Evolutionary conservation across 2,888 invertebrate species (phyloP).

Genomic region (Ormyrus pomaceus): DNA sequence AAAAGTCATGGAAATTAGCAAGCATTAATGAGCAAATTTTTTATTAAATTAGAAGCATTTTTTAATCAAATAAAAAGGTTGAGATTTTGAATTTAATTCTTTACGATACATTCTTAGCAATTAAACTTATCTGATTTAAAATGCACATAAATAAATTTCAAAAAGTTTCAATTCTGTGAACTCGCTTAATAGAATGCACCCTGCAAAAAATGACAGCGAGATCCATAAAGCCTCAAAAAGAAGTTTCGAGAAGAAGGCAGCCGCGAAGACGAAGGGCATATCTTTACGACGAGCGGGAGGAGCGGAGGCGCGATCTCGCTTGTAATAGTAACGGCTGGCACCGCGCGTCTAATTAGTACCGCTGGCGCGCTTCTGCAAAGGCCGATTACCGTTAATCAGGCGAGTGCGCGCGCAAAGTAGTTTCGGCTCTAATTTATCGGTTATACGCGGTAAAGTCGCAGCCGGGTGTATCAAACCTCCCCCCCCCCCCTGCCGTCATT

Average conservation of each 20-base stretch:
- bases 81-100: too few species aligned
- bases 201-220: too few species aligned
- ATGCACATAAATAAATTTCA: too few species aligned
- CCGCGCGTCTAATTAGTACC: conserved; percentile 21
- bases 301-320: neutral
- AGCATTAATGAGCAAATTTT: too few species aligned
- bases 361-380: conserved; percentile 30
- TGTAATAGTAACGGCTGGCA: neutral
- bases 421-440: conserved; percentile 43
- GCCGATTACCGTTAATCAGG: conserved; percentile 51
- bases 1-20: too few species aligned
- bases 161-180: too few species aligned
- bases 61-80: too few species aligned
- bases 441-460: conserved; percentile 16
- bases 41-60: too few species aligned
- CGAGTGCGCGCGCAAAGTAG: conserved; percentile 20
- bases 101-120: too few species aligned
- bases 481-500: neutral
- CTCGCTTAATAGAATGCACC: too few species aligned
- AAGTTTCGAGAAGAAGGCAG: neutral
- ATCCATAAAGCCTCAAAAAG: too few species aligned
- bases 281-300: neutral
- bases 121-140: too few species aligned
- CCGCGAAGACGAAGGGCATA: neutral
- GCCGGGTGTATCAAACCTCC: conserved; percentile 26